A percentile compares a stretch with the other conserved stretches of the same genome.
These are phyloP conservation scores for Spisula subtruncata DNA, from an alignment of 2,888 invertebrate genomes.

Conservation along the genomic window DNA sequence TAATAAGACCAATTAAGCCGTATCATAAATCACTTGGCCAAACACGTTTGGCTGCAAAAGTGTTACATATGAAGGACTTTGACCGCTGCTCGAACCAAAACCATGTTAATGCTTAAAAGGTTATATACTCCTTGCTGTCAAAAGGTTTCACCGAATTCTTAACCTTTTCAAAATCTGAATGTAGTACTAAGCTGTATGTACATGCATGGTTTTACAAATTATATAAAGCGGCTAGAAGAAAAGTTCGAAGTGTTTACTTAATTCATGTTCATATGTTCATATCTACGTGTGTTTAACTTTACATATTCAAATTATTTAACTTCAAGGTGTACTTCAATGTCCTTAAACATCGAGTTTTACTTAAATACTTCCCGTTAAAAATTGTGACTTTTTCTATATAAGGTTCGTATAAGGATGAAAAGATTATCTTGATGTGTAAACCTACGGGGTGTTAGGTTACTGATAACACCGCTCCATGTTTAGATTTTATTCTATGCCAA, in stretches of 20 bases:
- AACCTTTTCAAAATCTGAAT: not conserved
- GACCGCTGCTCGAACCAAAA: too few species aligned
- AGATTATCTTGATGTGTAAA: not conserved
- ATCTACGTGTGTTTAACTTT: not conserved
- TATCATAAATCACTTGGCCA: too few species aligned
- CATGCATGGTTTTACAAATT: not conserved
- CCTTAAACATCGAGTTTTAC: constrained; percentile 15
- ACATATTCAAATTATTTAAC: constrained; percentile 8
- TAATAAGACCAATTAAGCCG: too few species aligned
- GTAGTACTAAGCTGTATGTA: too few species aligned
- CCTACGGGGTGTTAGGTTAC: not conserved
- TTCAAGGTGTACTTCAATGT: not conserved
- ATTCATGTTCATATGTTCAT: not conserved
- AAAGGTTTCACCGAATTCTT: too few species aligned
- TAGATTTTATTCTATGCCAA: not conserved
- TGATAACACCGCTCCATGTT: not conserved
- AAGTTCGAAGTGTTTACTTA: not conserved
- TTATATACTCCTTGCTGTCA: too few species aligned
- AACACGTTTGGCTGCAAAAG: too few species aligned
- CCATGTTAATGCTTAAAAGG: too few species aligned
- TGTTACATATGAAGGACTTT: too few species aligned
- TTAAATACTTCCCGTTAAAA: not conserved
- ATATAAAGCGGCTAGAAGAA: not conserved
- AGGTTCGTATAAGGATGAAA: not conserved
- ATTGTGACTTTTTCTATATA: not conserved